These are phyloP conservation scores for Peromyscus attwateri DNA, from an alignment of 2,797 vertebrate species.

Conservation along the genomic window DNA sequence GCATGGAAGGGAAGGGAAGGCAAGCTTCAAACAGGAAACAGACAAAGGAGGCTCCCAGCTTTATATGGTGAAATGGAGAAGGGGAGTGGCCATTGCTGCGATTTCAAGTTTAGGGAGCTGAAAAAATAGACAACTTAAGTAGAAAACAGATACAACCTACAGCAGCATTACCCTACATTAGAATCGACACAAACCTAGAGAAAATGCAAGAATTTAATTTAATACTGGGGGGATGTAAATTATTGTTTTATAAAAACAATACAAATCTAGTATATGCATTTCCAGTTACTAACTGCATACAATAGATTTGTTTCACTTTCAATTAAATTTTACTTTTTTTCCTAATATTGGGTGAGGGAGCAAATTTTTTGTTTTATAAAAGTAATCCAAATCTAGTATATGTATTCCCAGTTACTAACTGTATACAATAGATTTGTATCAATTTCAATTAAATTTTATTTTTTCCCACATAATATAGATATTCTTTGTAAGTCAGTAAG, in stretches of 20 bases:
- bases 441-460: background rate
- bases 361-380: background rate
- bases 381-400: background rate
- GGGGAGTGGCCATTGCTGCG: background rate
- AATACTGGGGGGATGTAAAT: background rate
- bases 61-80: fast-evolving
- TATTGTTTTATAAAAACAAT: background rate
- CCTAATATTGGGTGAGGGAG: no score
- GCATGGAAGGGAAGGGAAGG: background rate
- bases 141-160: background rate
- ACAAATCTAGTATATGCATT: background rate
- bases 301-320: background rate
- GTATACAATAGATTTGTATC: background rate
- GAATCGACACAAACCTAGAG: background rate
- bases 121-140: background rate
- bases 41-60: background rate
- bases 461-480: background rate
- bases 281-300: background rate
- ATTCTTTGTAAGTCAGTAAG: background rate
- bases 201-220: background rate
- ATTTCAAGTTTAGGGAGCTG: background rate
- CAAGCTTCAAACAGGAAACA: background rate
- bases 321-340: background rate
- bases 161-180: background rate
- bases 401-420: background rate